Percentiles rank a stretch among this genome's conserved stretches.
These are phyloP conservation scores for Sebastes iracundus DNA, from an alignment of 2,797 vertebrate genomes.

Conservation along the genomic window DNA sequence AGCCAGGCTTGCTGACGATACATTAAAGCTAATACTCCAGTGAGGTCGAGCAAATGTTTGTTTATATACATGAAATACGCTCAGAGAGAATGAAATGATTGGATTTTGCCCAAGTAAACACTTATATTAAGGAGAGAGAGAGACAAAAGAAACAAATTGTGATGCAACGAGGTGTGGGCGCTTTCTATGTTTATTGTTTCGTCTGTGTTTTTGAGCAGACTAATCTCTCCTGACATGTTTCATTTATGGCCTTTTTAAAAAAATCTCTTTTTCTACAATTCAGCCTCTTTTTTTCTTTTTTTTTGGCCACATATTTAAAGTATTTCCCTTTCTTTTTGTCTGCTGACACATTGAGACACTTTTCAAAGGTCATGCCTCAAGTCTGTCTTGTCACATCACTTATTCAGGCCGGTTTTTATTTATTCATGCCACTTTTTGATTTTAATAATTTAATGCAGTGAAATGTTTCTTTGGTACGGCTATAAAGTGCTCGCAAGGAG, in stretches of 20 bases:
- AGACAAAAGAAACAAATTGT: constrained; percentile 68
- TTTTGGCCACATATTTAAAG: constrained; percentile 21
- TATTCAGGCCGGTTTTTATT: constrained; percentile 78
- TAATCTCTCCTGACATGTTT: constrained; percentile 46
- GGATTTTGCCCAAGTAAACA: constrained; percentile 76
- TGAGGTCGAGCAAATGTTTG: constrained; percentile 93
- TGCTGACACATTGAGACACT: constrained; percentile 69
- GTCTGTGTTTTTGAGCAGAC: constrained; percentile 40
- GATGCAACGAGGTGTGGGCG: constrained; percentile 47
- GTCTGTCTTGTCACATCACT: constrained; percentile 78
- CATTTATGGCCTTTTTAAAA: constrained; percentile 37
- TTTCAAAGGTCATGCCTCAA: constrained; percentile 78
- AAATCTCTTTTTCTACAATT: background rate
- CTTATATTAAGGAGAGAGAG: constrained; percentile 63
- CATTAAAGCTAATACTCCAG: constrained; percentile 91
- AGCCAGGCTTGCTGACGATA: constrained; percentile 91
- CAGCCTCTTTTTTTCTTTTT: background rate
- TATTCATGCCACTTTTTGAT: constrained; percentile 83
- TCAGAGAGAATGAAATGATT: constrained; percentile 77
- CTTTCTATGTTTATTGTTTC: constrained; percentile 47
- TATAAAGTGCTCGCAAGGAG: constrained; percentile 68
- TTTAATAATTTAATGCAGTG: constrained; percentile 79
- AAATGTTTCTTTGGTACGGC: constrained; percentile 75
- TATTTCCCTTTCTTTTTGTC: constrained; percentile 35
- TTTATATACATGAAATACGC: constrained; percentile 90